Evolutionary conservation across 1,140 invertebrate species (phyloP), one percentile per base, ranked within the genome.

Genomic region (Drosophila willistoni): DNA sequence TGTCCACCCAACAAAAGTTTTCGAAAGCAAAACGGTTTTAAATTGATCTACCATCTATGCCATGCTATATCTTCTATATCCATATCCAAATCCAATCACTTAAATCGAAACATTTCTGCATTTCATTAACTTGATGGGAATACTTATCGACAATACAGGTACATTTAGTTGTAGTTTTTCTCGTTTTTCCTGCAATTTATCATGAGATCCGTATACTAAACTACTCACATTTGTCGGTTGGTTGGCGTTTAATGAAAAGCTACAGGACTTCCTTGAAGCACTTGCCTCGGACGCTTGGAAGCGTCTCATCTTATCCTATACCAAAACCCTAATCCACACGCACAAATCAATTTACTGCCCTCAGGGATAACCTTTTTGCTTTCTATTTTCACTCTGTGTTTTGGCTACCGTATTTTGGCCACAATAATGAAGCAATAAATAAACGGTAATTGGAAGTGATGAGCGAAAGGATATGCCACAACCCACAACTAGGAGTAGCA

Each of bases 371-470:
- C 56, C 33, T 59, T 59, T 57, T 34, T 17, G 9, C 7, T 34
- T 36, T 57, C 29, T 7, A 36, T 59, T 39, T 19, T 19, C 13
- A n/a, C 14, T 57, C 14, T 47, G 34, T 36, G 57, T 22, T 29
- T 5, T 22, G 25, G 14, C 57, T 44, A 42, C 17, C 44, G 42
- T 57, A 55, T 78, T 71, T 66, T 68, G 29, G 67, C 42, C 69
- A 68, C 59, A 73, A 84, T 77, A 80, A 69, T 68, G 71, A 64
- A 64, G 83, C 80, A 80, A 81, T 89, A 89, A 89, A 89, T 89
- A 87, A 84, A 60, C 71, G 68, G 80, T 87, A 89, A 89, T 89
- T 89, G 84, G 85, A 89, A 90, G 74, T 89, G 84, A 89, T 89
- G 84, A 84, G 72, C 69, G 59, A 59, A 66, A 76, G 72, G 69